Conservation (phyloP, 2,113 vertebrate genomes). For the Nothobranchius kuhntae region DNA sequence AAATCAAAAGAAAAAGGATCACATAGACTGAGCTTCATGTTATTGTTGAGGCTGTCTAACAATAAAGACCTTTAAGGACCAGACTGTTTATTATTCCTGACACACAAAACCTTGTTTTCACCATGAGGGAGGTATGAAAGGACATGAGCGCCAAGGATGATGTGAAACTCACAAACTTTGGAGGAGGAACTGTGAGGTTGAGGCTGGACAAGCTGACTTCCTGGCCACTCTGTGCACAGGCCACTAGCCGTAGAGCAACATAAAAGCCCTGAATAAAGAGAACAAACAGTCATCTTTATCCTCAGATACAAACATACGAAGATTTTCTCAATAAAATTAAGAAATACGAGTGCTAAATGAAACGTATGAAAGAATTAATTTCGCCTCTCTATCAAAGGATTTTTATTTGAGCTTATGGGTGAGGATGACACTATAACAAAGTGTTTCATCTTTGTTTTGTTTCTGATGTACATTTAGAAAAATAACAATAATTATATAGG, state of each 20-base stretch:
- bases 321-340: too few relatives aligned
- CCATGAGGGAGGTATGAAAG: neutral
- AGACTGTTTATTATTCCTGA: neutral
- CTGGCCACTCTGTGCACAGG: constrained; percentile 92
- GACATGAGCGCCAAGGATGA: neutral
- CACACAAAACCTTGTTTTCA: neutral
- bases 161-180: constrained; percentile 96
- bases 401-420: too few relatives aligned
- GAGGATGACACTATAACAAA: neutral
- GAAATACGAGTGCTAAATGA: too few relatives aligned
- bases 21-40: too few relatives aligned
- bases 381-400: too few relatives aligned
- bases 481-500: neutral
- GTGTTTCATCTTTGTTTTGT: neutral
- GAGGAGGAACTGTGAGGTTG: constrained; percentile 85
- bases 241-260: constrained; percentile 89
- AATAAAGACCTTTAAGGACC: neutral
- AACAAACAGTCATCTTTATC: constrained; percentile 12
- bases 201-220: constrained; percentile 88
- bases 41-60: too few relatives aligned
- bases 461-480: neutral
- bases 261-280: constrained; percentile 86
- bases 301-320: neutral
- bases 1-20: neutral
- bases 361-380: too few relatives aligned